phyloP scores from a whole-genome alignment of 2,888 invertebrate species.

The Trimorus sp. region DNA sequence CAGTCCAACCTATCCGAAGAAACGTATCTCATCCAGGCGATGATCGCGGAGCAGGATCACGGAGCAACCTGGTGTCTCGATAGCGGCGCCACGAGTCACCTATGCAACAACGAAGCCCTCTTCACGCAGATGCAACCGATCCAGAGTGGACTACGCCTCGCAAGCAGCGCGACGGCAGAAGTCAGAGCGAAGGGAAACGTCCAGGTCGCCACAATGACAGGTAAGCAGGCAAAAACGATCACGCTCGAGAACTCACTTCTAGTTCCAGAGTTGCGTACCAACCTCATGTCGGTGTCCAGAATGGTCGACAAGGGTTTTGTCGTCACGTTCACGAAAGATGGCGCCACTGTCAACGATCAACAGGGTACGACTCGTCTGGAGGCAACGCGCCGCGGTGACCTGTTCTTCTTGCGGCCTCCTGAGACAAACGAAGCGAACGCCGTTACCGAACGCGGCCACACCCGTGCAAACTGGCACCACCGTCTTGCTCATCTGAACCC shows the following conservation, averaged over 20 bases:
- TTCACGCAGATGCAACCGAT: neutral
- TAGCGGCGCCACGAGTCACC: neutral
- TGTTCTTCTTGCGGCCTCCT: neutral
- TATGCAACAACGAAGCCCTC: constrained; percentile 3
- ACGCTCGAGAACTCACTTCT: constrained; percentile 1
- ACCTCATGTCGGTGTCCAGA: neutral
- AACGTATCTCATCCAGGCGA: neutral
- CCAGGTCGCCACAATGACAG: neutral
- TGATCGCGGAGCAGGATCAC: neutral
- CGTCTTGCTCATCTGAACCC: neutral
- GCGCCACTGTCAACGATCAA: neutral
- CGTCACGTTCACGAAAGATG: neutral
- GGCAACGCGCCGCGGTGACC: neutral
- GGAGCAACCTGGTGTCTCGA: neutral
- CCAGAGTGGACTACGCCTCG: neutral
- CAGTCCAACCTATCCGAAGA: neutral
- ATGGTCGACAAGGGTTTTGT: neutral
- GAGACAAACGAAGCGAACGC: neutral
- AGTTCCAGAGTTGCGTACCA: constrained; percentile 1
- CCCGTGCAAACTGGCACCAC: neutral
- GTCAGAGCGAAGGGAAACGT: neutral
- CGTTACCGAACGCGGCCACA: neutral
- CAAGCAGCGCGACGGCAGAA: neutral
- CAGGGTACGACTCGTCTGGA: neutral
- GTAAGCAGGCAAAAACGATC: constrained; percentile 4